Percentiles rank a stretch among this genome's conserved stretches.
Evolutionary conservation across 2,888 invertebrate species (phyloP).

Genomic region (Ectemnius continuus): DNA sequence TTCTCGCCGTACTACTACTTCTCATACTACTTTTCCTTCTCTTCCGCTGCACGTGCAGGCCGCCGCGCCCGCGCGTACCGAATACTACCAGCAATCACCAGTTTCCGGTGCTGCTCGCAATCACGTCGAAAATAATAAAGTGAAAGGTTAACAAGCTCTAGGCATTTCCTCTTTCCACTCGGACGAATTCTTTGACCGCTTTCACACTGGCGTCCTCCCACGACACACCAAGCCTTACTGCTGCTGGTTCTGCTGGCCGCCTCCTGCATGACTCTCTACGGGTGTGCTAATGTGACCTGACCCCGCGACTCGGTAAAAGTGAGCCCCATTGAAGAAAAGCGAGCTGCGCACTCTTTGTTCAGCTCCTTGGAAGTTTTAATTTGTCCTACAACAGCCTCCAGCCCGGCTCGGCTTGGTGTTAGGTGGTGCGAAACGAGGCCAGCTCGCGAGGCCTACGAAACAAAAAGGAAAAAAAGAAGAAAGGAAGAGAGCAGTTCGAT

Average conservation of each 20-base stretch:
- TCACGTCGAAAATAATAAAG: no score
- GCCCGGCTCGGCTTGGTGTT: constrained; percentile 7
- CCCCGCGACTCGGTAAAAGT: constrained; percentile 21
- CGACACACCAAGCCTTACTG: no score
- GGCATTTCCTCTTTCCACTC: neutral
- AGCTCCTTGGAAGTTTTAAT: constrained; percentile 38
- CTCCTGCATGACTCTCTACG: neutral
- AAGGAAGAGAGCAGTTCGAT: no score
- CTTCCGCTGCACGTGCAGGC: no score
- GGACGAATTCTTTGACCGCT: neutral
- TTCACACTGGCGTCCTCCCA: neutral
- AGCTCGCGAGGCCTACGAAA: neutral
- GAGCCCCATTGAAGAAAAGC: constrained; percentile 25
- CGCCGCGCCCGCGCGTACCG: no score
- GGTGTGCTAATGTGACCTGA: constrained; percentile 14
- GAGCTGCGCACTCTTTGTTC: constrained; percentile 20
- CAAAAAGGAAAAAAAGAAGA: neutral
- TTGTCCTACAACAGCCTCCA: constrained; percentile 37
- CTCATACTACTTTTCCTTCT: no score
- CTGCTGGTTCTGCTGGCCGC: neutral
- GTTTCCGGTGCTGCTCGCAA: no score
- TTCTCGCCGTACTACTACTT: no score
- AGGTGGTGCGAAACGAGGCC: constrained; percentile 14
- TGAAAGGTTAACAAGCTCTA: no score
- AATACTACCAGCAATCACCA: no score